These are phyloP conservation scores for Drosophila cardini DNA, from an alignment of 1,140 invertebrate species.

Conservation along the genomic window DNA sequence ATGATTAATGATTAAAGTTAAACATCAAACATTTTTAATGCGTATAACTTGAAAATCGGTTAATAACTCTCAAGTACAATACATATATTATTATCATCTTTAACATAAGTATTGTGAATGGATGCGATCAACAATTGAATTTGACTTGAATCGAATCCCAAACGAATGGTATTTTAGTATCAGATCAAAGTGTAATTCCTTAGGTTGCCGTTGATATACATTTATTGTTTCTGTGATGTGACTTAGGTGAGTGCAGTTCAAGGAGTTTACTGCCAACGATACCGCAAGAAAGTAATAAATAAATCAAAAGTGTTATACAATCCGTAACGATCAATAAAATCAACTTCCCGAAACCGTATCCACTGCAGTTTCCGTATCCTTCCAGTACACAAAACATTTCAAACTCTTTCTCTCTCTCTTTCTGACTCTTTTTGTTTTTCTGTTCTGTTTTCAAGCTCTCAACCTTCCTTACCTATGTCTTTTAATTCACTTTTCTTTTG, in stretches of 20 bases:
- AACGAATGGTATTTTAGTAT: constrained; percentile 14
- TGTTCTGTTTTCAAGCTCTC: constrained; percentile 47
- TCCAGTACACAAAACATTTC: constrained; percentile 43
- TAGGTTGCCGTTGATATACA: constrained; percentile 22
- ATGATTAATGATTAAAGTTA: constrained; percentile 13
- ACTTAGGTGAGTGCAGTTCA: constrained; percentile 28
- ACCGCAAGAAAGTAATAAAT: not conserved
- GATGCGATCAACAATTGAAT: constrained; percentile 53
- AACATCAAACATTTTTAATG: constrained; percentile 34
- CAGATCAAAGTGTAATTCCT: not conserved
- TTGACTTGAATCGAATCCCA: constrained; percentile 11
- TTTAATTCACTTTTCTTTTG: constrained; percentile 7
- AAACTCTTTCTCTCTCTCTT: constrained; percentile 8
- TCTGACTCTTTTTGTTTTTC: not conserved
- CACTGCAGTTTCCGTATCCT: constrained; percentile 52
- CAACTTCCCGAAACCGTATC: constrained; percentile 43
- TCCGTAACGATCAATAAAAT: constrained; percentile 17
- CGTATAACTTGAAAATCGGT: constrained; percentile 19
- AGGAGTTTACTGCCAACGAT: constrained; percentile 12
- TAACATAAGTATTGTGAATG: constrained; percentile 51
- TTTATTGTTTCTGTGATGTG: constrained; percentile 20
- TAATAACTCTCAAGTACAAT: constrained; percentile 1
- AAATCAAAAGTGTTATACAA: constrained; percentile 22
- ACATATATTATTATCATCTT: constrained; percentile 23
- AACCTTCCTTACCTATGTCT: constrained; percentile 5